Percentiles rank a stretch among this genome's conserved stretches.
phyloP scores from a whole-genome alignment of 2,888 invertebrate species.

The Acleris sparsana region DNA sequence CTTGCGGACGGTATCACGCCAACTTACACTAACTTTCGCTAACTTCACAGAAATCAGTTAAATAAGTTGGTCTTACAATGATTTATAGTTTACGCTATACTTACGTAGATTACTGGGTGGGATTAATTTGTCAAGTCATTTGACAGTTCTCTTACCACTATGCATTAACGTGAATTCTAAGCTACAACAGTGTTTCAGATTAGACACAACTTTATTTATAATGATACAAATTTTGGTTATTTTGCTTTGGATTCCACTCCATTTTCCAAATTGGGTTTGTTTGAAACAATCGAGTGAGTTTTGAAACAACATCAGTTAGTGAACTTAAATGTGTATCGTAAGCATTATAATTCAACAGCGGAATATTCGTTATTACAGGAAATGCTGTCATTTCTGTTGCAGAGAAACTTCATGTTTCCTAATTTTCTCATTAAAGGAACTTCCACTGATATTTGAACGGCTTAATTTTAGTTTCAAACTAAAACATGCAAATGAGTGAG shows the following conservation, averaged over 20 bases:
- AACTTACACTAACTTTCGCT: conserved; percentile 26
- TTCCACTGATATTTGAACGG: conserved; percentile 21
- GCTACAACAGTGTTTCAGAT: no score
- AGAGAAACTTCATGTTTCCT: conserved; percentile 5
- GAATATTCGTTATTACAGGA: neutral
- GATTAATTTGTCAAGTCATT: neutral
- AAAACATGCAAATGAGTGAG: conserved; percentile 34
- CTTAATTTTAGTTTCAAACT: conserved; percentile 33
- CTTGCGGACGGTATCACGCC: conserved; percentile 21
- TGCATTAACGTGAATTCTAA: neutral
- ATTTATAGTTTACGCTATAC: conserved; percentile 26
- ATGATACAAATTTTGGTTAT: no score
- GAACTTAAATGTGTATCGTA: neutral
- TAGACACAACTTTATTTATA: no score
- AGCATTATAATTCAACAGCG: neutral
- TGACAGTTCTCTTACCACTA: neutral
- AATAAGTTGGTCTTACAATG: conserved; percentile 26
- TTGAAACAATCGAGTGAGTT: no score
- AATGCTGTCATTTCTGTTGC: neutral
- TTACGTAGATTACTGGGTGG: conserved; percentile 1
- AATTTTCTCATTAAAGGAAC: conserved; percentile 31
- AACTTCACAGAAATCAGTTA: conserved; percentile 36
- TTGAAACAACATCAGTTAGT: no score
- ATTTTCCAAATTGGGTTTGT: no score
- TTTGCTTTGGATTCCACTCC: no score